Evolutionary conservation across 2,888 invertebrate species (phyloP), one percentile per base, ranked within the genome.

Genomic region (Koerneria pararmatus): DNA sequence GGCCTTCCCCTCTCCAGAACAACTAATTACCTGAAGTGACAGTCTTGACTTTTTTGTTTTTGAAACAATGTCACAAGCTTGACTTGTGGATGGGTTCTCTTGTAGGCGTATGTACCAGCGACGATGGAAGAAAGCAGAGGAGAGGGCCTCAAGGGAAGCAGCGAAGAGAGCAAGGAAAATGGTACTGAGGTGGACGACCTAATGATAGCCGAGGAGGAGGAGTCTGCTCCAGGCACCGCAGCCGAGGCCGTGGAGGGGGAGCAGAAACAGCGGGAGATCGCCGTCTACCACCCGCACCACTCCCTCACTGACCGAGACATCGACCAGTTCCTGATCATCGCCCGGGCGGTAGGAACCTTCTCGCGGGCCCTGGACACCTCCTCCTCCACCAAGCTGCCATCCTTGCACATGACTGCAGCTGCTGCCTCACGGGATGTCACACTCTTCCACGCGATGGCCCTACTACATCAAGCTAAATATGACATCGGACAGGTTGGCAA

Each of bases 351-450:
- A 76, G 97, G 98, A 77, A 98, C 98, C 74, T 98, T 98, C 87
- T 94, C 97, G 73, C 89, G 98, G 78, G 97, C 98, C 69, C 89
- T 98, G 75, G 98, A 99, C 87, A 95, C 95, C 86, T 94, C 94
- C 78, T 94, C 94, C 85, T 93, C 95, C 78, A 93, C 97, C 58
- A 93, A 97, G 85, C 95, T 98, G 84, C 97, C 98, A 70, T 93
- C 93, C 82, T 88, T 98, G 79, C 97, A 98, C 86, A 95, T 98
- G 94, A 95, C 95, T 82, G 98, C 97, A 72, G 97, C 98, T 66
- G 95, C 97, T 71, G 98, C 98, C 73, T 94, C 94, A 83, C 89
- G 98, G 80, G 98, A 99, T 87, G 93, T 97, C 80, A 98, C 98
- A 74, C 88, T 95, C 91, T 94, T 97, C 86, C 95, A 97, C 87